Conservation (phyloP, 2,888 invertebrate species). For the Temnothorax rugatulus region DNA sequence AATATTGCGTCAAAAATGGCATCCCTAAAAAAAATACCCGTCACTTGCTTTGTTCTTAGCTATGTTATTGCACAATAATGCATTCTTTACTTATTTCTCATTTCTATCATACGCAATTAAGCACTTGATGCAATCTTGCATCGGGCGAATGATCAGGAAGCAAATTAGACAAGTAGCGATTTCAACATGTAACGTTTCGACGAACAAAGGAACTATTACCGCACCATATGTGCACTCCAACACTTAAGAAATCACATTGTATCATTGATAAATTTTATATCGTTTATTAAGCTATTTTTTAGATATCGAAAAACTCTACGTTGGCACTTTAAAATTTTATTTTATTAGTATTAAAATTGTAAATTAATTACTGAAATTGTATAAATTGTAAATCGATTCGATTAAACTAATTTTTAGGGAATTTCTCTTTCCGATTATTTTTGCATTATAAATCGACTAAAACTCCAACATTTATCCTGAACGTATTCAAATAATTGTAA, state of each 20-base stretch:
- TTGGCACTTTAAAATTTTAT: not conserved
- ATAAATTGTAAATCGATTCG: not conserved
- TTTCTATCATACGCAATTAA: slow-evolving; percentile 3
- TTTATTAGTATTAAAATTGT: not conserved
- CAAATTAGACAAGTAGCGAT: not conserved
- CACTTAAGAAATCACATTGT: not conserved
- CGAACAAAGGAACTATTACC: slow-evolving; percentile 12
- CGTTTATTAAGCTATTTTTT: not conserved
- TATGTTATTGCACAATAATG: not conserved
- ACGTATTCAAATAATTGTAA: not conserved
- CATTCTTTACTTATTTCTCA: not conserved
- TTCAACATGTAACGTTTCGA: not conserved
- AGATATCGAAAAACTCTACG: not conserved
- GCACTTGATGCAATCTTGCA: slow-evolving; percentile 1
- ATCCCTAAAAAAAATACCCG: not conserved
- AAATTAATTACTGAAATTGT: not conserved
- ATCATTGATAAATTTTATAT: not conserved
- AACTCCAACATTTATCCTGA: not conserved
- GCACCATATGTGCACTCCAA: not conserved
- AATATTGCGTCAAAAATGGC: not conserved
- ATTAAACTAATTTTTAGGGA: not conserved
- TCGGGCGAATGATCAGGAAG: not conserved
- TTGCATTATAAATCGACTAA: not conserved
- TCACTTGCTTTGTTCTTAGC: not conserved
- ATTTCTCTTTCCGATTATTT: not conserved